Percentiles rank a stretch among this genome's conserved stretches.
Conservation (phyloP, 2,888 invertebrate species). For the Drosophila aldrichi region DNA sequence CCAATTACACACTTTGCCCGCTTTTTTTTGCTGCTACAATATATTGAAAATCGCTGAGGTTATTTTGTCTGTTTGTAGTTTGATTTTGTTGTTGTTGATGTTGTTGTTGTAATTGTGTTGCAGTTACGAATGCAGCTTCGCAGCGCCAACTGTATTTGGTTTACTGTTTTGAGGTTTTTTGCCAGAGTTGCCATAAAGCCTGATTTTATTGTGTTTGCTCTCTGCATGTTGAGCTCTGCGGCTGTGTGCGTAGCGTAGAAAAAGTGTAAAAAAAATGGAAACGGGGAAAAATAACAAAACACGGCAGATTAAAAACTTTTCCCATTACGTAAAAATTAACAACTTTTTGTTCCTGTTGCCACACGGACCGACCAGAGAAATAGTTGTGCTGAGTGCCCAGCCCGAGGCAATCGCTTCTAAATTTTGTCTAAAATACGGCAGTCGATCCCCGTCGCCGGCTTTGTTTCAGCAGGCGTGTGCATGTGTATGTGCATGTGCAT, state of each 20-base stretch:
- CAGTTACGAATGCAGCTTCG: slow-evolving; percentile 45
- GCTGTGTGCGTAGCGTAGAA: slow-evolving; percentile 21
- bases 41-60: slow-evolving; percentile 52
- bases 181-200: slow-evolving; percentile 67
- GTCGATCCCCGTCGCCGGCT: slow-evolving; percentile 21
- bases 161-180: slow-evolving; percentile 58
- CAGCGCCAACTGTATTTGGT: slow-evolving; percentile 48
- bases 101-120: slow-evolving; percentile 39
- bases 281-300: slow-evolving; percentile 28
- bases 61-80: slow-evolving; percentile 21
- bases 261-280: background rate
- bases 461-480: slow-evolving; percentile 1
- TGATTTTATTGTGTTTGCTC: slow-evolving; percentile 67
- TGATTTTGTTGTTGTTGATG: slow-evolving; percentile 18
- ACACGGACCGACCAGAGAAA: slow-evolving; percentile 50
- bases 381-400: slow-evolving; percentile 58
- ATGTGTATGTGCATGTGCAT: slow-evolving; percentile 1
- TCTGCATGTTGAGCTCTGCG: slow-evolving; percentile 23
- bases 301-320: slow-evolving; percentile 78
- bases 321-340: slow-evolving; percentile 80
- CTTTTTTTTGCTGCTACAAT: slow-evolving; percentile 15
- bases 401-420: slow-evolving; percentile 55
- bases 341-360: slow-evolving; percentile 58
- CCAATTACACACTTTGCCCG: background rate
- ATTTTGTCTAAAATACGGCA: slow-evolving; percentile 64